A percentile compares a stretch with the other conserved stretches of the same genome.
Evolutionary conservation across 1,140 invertebrate species (phyloP).

Genomic region (Tetramorium parvispinum): DNA sequence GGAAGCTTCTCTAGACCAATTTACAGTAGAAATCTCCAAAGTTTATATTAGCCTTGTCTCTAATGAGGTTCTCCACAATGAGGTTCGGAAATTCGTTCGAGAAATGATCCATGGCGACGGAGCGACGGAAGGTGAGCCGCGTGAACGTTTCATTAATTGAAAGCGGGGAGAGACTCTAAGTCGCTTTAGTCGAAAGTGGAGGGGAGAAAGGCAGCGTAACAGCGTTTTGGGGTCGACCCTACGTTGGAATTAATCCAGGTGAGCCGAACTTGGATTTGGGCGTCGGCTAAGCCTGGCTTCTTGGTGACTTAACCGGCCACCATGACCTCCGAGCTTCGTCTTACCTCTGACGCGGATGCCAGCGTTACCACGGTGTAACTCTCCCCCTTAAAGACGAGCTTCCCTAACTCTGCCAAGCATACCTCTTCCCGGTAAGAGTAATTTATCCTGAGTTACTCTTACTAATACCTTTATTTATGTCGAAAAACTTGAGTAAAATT

Average conservation of each 20-base stretch:
- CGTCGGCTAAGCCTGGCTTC: conserved; percentile 73
- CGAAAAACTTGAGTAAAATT: conserved; percentile 7
- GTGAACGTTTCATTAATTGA: conserved; percentile 76
- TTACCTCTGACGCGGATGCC: conserved; percentile 56
- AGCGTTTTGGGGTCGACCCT: conserved; percentile 72
- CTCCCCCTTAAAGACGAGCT: conserved; percentile 30
- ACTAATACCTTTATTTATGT: not conserved
- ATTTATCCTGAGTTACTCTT: not conserved
- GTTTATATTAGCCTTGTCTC: not conserved
- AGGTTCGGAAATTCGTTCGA: conserved; percentile 26
- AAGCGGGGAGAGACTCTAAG: conserved; percentile 68
- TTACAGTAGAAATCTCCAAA: not conserved
- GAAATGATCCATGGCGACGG: conserved; percentile 46
- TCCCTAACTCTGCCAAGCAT: not conserved
- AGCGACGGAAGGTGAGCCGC: conserved; percentile 51
- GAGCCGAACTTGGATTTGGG: conserved; percentile 73
- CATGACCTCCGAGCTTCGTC: conserved; percentile 64
- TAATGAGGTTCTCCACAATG: not conserved
- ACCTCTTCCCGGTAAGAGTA: not conserved
- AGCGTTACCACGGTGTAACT: conserved; percentile 26
- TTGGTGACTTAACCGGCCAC: conserved; percentile 74
- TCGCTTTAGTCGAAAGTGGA: conserved; percentile 60
- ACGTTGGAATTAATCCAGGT: conserved; percentile 76
- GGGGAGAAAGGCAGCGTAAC: conserved; percentile 35
- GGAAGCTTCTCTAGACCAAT: not conserved